These are phyloP conservation scores for Microchrysa polita DNA, from an alignment of 2,888 invertebrate species.

Conservation along the genomic window DNA sequence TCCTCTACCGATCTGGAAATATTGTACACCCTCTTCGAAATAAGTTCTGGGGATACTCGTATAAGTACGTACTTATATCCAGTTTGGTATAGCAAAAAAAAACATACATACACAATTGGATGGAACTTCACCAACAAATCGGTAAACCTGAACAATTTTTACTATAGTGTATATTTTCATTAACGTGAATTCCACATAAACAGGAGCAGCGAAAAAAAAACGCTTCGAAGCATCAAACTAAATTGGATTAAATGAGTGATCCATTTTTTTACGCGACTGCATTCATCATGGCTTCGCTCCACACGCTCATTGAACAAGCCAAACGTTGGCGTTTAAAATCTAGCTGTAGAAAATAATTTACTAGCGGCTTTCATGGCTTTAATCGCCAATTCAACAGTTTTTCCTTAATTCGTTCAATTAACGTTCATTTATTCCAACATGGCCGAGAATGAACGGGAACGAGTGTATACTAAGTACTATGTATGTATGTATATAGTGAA, in stretches of 20 bases:
- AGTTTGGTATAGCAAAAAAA: too few relatives aligned
- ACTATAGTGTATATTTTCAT: too few relatives aligned
- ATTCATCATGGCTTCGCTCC: conserved; percentile 9
- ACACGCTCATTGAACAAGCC: not conserved
- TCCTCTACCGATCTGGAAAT: too few relatives aligned
- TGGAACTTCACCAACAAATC: too few relatives aligned
- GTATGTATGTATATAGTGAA: too few relatives aligned
- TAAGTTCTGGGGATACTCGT: too few relatives aligned
- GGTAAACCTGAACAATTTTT: too few relatives aligned
- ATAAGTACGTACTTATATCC: too few relatives aligned
- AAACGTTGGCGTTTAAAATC: not conserved
- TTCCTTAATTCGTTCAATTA: conserved; percentile 36
- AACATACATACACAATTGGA: too few relatives aligned
- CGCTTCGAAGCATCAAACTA: conserved; percentile 19
- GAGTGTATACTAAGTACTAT: too few relatives aligned
- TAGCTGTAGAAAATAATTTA: conserved; percentile 15
- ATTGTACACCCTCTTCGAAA: too few relatives aligned
- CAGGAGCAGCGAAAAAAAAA: not conserved
- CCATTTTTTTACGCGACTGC: conserved; percentile 7
- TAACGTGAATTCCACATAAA: too few relatives aligned
- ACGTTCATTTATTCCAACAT: conserved; percentile 14
- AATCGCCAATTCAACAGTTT: conserved; percentile 41
- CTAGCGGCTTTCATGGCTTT: conserved; percentile 21
- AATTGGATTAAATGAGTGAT: conserved; percentile 32
- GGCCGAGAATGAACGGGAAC: not conserved